phyloP scores from a whole-genome alignment of 1,140 invertebrate genomes.

The Ceratina australensis region DNA sequence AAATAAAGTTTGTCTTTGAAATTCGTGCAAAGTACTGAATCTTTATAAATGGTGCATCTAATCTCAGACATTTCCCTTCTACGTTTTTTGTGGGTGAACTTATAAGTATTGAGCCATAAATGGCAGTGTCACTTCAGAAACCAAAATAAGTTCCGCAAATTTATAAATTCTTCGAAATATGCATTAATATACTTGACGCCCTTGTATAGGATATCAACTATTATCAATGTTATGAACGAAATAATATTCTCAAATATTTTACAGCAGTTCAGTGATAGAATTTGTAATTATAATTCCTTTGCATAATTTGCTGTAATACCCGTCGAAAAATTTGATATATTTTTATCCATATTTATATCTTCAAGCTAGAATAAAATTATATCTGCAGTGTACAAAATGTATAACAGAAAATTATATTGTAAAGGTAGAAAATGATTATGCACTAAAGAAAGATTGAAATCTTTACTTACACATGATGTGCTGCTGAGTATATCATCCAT shows the following conservation, averaged over 20 bases:
- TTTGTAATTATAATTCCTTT: slow-evolving; percentile 68
- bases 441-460: slow-evolving; percentile 16
- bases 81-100: slow-evolving; percentile 66
- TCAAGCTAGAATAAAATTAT: slow-evolving; percentile 73
- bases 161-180: slow-evolving; percentile 44
- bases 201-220: slow-evolving; percentile 41
- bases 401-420: slow-evolving; percentile 31
- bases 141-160: slow-evolving; percentile 46
- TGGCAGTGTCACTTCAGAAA: slow-evolving; percentile 73
- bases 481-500: slow-evolving; percentile 74
- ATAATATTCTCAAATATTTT: slow-evolving; percentile 42
- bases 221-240: slow-evolving; percentile 41
- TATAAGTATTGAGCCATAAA: slow-evolving; percentile 76
- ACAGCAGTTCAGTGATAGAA: slow-evolving; percentile 43
- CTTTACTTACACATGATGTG: slow-evolving; percentile 75
- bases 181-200: slow-evolving; percentile 39
- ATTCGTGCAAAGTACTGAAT: slow-evolving; percentile 53
- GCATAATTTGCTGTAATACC: slow-evolving; percentile 70
- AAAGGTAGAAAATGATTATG: background rate
- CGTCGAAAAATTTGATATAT: slow-evolving; percentile 72
- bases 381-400: slow-evolving; percentile 33
- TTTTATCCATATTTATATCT: slow-evolving; percentile 71
- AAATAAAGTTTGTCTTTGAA: slow-evolving; percentile 66
- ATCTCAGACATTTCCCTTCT: slow-evolving; percentile 63
- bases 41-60: slow-evolving; percentile 5